These are phyloP conservation scores for Psix sp. DNA, from an alignment of 1,140 invertebrate species.

Conservation along the genomic window DNA sequence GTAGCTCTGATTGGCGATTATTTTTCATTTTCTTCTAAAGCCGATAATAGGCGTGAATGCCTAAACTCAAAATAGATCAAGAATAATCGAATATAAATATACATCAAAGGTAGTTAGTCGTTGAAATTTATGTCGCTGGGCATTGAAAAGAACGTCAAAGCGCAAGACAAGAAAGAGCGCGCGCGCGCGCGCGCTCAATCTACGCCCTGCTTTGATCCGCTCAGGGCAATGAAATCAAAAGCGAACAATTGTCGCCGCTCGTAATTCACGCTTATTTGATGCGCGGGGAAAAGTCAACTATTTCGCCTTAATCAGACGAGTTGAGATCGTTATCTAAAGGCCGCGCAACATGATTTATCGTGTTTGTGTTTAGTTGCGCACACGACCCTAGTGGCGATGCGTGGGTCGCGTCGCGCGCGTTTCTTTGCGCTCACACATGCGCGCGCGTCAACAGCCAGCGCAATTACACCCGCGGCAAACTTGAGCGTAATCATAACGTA, in stretches of 20 bases:
- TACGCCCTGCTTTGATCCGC: too few relatives aligned
- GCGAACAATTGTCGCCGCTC: slow-evolving; percentile 14
- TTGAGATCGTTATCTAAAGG: slow-evolving; percentile 42
- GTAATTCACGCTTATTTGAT: slow-evolving; percentile 34
- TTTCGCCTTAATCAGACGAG: slow-evolving; percentile 44
- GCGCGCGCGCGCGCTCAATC: too few relatives aligned
- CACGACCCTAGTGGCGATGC: slow-evolving; percentile 48
- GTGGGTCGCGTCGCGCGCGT: slow-evolving; percentile 37
- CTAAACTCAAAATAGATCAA: too few relatives aligned
- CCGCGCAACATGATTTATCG: slow-evolving; percentile 46
- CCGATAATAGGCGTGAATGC: too few relatives aligned
- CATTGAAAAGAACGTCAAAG: too few relatives aligned
- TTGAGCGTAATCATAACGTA: slow-evolving; percentile 33
- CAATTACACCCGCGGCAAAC: slow-evolving; percentile 42
- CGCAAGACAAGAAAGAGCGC: too few relatives aligned
- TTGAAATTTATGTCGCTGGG: too few relatives aligned
- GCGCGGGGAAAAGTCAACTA: slow-evolving; percentile 12
- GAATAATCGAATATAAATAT: too few relatives aligned
- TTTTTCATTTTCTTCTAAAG: too few relatives aligned
- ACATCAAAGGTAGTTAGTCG: too few relatives aligned
- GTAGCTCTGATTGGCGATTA: too few relatives aligned
- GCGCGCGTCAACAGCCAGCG: slow-evolving; percentile 46
- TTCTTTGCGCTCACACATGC: slow-evolving; percentile 41
- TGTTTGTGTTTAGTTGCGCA: slow-evolving; percentile 24
- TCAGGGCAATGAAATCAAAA: too few relatives aligned